Evolutionary conservation across 2,888 invertebrate genomes (phyloP), one percentile per base, ranked within the genome.

Genomic region (Cotesia congregata): DNA sequence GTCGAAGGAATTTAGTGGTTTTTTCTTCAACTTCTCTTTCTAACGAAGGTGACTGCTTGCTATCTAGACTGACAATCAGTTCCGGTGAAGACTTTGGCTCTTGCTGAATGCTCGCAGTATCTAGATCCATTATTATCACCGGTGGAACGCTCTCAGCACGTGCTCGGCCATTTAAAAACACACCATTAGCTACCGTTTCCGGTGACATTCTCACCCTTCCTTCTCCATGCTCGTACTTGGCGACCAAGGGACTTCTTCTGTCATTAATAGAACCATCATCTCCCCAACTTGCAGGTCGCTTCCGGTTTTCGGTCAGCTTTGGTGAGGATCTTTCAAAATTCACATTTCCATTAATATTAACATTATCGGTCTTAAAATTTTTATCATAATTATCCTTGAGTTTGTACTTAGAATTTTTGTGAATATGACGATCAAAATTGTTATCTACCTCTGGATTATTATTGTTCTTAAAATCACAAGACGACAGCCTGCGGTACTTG

Each of bases 1-100:
- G 97, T 76, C 97, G 91, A 74, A 95, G 91, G 87, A 96, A 96
- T 86, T 94, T 95, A 6, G 92, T 91, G 81, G 90, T 90, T 40
- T 91, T 91, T 77, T 91, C 91, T 50, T 20, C 30, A 3, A 4
- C 12, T 12, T 12, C 7, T 50, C 12, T 12, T 4, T 7, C 7
- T 12, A 12, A 50, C 3, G 50, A 50, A 4, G 50, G 12, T 50
- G 50, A 50, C 50, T 50, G 7, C 7, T 4, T 50, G 9, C 6
- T 50, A 12, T 50, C 50, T 50, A 50, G 12, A 50, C 50, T 50
- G 12, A 50, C 50, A 12, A 6, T 50, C 50, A 50, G 4, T 12
- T 50, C 50, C 12, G 50, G 50, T 12, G 50, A 50, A 50, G 50
- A 50, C 50, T 50, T 50, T 3, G 9, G 50, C 12, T 50, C 50